Evolutionary conservation across 2,888 invertebrate genomes (phyloP), one percentile per base, ranked within the genome.

Genomic region (Latrodectus elegans): DNA sequence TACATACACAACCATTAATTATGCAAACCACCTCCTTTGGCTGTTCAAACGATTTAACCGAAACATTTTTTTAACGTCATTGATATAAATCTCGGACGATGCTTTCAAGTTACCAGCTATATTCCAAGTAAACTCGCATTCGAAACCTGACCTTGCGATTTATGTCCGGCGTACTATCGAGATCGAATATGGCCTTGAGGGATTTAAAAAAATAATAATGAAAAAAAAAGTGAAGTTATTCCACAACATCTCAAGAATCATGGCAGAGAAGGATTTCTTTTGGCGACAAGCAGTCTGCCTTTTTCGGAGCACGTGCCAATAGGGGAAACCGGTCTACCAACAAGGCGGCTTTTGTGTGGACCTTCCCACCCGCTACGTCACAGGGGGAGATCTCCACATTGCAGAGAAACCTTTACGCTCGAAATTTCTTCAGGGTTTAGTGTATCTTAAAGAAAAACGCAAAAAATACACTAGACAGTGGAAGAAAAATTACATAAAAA

Each of bases 251-350:
- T 60, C n/a, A 11, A 60, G 60, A 60, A 72, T 53, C 12, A 15
- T 10, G 22, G 68, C 55, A 22, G 70, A 38, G 60, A 8, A 72
- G 75, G 82, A 77, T 76, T 70, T 55, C 70, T 60, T 38, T 60
- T 60, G 74, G 86, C 81, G 86, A 55, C 86, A 87, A 87, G 86
- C 86, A 77, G 86, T 87, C 86, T 87, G 81, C 72, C 72, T 53
- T 38, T 60, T 51, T 67, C 55, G 53, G 70, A 87, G 86, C 86
- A 87, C 86, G 86, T 87, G 86, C 81, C 86, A 67, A 77, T 17
- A 38, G 53, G 52, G 67, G 72, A 67, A 87, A 76, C 81, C 77
- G 81, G 76, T 81, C 81, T 76, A 72, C 77, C 81, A 80, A 87
- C 86, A 87, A 87, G 55, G 86, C 81, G 65, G 70, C 76, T 81